Evolutionary conservation across 2,113 vertebrate species (phyloP).

Genomic region (Cochlearius cochlearius): DNA sequence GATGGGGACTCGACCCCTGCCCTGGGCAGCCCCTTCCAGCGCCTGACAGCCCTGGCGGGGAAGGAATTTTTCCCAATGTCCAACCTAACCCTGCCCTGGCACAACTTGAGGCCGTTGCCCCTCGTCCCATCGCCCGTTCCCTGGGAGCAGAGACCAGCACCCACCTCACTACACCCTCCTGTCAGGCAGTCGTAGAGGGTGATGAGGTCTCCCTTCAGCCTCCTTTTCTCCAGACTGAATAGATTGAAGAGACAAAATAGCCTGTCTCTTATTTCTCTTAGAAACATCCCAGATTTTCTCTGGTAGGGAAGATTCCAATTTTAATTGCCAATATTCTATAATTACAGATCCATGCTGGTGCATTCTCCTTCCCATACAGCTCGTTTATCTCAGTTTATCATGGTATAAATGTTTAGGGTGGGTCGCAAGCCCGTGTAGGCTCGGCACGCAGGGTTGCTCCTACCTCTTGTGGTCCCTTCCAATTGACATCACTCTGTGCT

Average conservation of each 20-base stretch:
- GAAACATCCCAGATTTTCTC: neutral
- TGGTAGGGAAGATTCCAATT: neutral
- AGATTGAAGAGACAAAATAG: neutral
- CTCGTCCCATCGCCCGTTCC: too few relatives aligned
- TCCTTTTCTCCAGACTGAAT: too few relatives aligned
- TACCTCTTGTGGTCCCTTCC: neutral
- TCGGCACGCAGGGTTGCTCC: neutral
- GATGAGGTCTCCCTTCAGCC: too few relatives aligned
- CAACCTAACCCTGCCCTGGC: too few relatives aligned
- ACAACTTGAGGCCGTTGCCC: too few relatives aligned
- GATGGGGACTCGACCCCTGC: too few relatives aligned
- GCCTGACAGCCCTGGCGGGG: too few relatives aligned
- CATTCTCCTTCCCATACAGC: neutral
- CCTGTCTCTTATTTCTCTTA: neutral
- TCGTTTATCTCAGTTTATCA: neutral
- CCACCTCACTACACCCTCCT: too few relatives aligned
- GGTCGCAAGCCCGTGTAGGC: rapidly evolving
- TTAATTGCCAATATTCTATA: neutral
- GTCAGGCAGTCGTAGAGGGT: too few relatives aligned
- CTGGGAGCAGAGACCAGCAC: too few relatives aligned
- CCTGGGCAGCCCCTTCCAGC: too few relatives aligned
- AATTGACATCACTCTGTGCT: rapidly evolving
- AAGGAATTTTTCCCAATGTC: too few relatives aligned
- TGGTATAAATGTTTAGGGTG: neutral
- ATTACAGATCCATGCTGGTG: neutral